phyloP scores from a whole-genome alignment of 1,140 invertebrate species.

The Solenopsis fugax region DNA sequence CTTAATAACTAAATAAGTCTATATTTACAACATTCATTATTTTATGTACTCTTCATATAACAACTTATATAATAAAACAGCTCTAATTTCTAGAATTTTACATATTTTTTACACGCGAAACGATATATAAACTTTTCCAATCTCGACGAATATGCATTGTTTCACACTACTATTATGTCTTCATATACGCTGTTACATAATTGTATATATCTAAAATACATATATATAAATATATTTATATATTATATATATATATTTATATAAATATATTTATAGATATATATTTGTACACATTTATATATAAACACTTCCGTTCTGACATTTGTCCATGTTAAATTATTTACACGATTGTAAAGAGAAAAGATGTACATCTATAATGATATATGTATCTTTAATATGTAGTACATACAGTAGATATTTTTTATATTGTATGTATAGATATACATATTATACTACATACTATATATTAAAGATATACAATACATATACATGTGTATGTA shows the following conservation, averaged over 20 bases:
- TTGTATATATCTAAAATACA: slow-evolving; percentile 72
- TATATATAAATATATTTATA: slow-evolving; percentile 70
- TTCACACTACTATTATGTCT: neutral
- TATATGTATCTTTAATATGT: neutral
- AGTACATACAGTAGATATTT: too few species aligned
- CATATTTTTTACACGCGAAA: slow-evolving; percentile 83
- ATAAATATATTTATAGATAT: slow-evolving; percentile 53
- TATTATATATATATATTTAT: neutral
- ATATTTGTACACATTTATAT: slow-evolving; percentile 69
- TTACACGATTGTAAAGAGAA: slow-evolving; percentile 67
- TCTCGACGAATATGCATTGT: slow-evolving; percentile 32
- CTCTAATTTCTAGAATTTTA: slow-evolving; percentile 85
- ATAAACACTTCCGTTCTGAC: slow-evolving; percentile 69
- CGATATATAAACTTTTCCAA: slow-evolving; percentile 65
- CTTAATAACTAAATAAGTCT: slow-evolving; percentile 86
- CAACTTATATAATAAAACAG: slow-evolving; percentile 86
- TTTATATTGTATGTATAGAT: too few species aligned
- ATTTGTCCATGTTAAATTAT: slow-evolving; percentile 65
- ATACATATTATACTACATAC: too few species aligned
- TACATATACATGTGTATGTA: neutral
- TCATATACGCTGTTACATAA: slow-evolving; percentile 43
- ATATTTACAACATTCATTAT: slow-evolving; percentile 86
- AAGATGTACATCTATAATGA: slow-evolving; percentile 39
- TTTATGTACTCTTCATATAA: slow-evolving; percentile 82
- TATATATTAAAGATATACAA: neutral